Conservation (phyloP, 2,797 vertebrate species). For the Eulemur coronatus region DNA sequence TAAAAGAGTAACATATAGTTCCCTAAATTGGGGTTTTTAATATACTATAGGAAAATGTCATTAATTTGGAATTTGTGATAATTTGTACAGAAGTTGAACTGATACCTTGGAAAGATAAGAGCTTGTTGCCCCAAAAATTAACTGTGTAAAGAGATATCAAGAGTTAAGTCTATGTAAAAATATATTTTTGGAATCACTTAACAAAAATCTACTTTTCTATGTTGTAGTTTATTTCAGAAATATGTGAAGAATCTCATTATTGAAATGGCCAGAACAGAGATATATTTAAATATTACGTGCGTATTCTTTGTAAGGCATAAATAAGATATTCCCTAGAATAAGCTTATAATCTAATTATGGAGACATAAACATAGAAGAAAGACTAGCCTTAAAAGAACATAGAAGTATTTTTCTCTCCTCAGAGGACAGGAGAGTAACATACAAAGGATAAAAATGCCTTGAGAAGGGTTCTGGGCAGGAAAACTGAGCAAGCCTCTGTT, state of each 20-base stretch:
- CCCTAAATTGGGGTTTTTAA: background rate
- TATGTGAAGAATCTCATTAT: background rate
- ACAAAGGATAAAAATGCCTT: background rate
- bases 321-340: background rate
- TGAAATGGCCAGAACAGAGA: background rate
- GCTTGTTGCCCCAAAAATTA: background rate
- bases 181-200: background rate
- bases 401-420: background rate
- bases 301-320: background rate
- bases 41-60: background rate
- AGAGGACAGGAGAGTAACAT: background rate
- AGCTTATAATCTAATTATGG: constrained; percentile 2
- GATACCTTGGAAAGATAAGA: background rate
- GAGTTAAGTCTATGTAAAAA: constrained; percentile 23
- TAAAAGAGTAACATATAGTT: background rate
- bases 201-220: background rate
- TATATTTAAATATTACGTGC: background rate
- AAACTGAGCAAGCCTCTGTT: background rate
- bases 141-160: background rate
- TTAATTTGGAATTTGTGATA: constrained; percentile 28
- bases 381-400: background rate
- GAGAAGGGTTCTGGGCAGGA: background rate
- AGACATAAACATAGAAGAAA: background rate
- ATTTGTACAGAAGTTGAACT: background rate
- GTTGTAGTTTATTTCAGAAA: constrained; percentile 18